These are phyloP conservation scores for Troides oblongomaculatus DNA, from an alignment of 2,888 invertebrate species.

Conservation along the genomic window DNA sequence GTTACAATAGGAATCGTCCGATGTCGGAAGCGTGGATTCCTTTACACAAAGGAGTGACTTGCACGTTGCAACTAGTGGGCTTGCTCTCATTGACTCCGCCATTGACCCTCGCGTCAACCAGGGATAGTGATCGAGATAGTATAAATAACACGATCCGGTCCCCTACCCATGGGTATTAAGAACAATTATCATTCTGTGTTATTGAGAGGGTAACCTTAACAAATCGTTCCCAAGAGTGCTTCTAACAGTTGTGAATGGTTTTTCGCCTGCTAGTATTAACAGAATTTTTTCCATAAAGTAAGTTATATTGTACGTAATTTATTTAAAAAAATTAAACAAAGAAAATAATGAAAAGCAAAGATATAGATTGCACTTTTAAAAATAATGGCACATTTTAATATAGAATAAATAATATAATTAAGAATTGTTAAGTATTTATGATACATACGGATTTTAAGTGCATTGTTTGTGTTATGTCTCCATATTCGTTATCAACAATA, in stretches of 20 bases:
- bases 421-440: too few species aligned
- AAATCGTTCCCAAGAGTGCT: constrained; percentile 63
- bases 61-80: constrained; percentile 70
- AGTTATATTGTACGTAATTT: constrained; percentile 35
- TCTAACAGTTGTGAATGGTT: constrained; percentile 47
- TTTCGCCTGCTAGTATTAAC: constrained; percentile 44
- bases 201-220: constrained; percentile 54
- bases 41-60: constrained; percentile 72
- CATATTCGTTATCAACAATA: too few species aligned
- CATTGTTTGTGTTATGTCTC: too few species aligned
- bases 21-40: constrained; percentile 74
- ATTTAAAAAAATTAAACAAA: not conserved
- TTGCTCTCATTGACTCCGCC: constrained; percentile 76
- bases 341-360: too few species aligned
- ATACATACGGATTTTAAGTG: too few species aligned
- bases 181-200: constrained; percentile 48
- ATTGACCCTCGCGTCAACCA: constrained; percentile 67
- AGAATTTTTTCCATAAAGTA: not conserved
- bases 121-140: constrained; percentile 65
- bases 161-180: constrained; percentile 61
- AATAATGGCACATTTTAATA: too few species aligned
- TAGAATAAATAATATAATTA: too few species aligned
- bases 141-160: constrained; percentile 67
- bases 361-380: too few species aligned
- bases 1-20: constrained; percentile 45